Evolutionary conservation across 2,797 vertebrate species (phyloP), one percentile per base, ranked within the genome.

Genomic region (Falco rusticolus): DNA sequence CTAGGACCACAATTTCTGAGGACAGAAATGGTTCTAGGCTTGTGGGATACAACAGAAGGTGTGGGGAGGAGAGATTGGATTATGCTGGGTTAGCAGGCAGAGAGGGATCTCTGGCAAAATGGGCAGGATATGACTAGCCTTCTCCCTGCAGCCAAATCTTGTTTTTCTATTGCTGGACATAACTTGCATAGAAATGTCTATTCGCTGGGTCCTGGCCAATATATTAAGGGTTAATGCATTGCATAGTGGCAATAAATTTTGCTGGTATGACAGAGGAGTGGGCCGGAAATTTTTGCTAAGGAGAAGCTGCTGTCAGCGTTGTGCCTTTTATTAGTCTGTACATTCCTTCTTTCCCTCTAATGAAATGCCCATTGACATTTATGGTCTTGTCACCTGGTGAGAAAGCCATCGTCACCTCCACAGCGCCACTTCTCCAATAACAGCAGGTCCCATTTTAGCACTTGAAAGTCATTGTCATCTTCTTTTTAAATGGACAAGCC

Each of bases 331-430:
- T 89, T 92, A 81, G 68, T 59, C 86, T 84, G 61, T 78, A 59
- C 48, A 21, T 77, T 87, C 50, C 43, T 80, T 93, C 84, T 71
- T 87, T 85, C 64, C 50, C 75, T 83, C 64, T 92, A 92, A 93
- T 94, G 82, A 96, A 96, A 96, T 94, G 81, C 53, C 87, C 78
- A 81, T 48, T 95, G 94, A 91, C 87, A 84, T 96, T 95, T 93
- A 91, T 69, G 84, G 34, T 83, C 64, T 78, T 71, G 76, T 85
- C 86, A 91, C 76, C 84, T 59, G 80, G 64, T 89, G 48, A 90
- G 88, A 95, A 95, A 90, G 53, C 61, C 48, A 81, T 92, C 3
- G 7, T 83, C 88, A 95, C 54, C 56, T 88, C 51, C 43, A 56
- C 41, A 10, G 37, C 64, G 56, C 85, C n/a, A 34, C 48, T 59